Evolutionary conservation across 2,888 invertebrate genomes (phyloP), one percentile per base, ranked within the genome.

Genomic region (Mesochorus sp.): DNA sequence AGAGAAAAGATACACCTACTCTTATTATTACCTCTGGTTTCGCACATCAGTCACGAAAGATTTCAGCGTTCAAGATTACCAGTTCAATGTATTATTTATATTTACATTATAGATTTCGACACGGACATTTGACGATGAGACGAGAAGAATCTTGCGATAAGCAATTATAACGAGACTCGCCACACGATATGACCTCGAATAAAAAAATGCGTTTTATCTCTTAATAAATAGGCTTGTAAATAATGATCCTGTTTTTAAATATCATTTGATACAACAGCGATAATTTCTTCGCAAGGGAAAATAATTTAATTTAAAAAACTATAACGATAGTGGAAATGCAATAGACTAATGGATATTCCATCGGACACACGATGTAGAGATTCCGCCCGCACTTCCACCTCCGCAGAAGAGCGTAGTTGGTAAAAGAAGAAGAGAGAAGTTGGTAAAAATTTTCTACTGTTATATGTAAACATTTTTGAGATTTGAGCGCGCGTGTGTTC

Each of bases 341-440:
- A 61, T 19, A 39, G 0, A 24, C 51, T 62, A 34, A 62, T 62
- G 77, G 62, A 49, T 31, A 31, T 14, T 51, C 66, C n/a, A n/a
- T 28, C 21, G 61, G 26, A 47, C 49, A 34, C 49, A 61, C 26
- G 37, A 28, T 14, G 6, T 21, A 51, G 82, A 84, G 82, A 83
- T 83, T 84, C 84, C 84, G 82, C 83, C 83, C 82, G 62, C 78
- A 53, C 31, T 42, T 83, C 83, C 85, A 83, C 87, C 87, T 85
- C 84, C 85, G 76, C 84, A 85, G 83, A 83, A 82, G 81, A 85
- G 82, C 59, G 17, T 81, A 79, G 82, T 37, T 4, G 26, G 28
- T 84, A 87, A 87, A 87, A 82, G 85, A n/a, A 85, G 83, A 83
- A 82, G 81, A 85, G 82, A 51, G 17, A 80, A 79, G 82, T 37